A percentile compares a stretch with the other conserved stretches of the same genome.
Evolutionary conservation across 2,797 vertebrate species (phyloP).

Genomic region (Pristis pectinata): DNA sequence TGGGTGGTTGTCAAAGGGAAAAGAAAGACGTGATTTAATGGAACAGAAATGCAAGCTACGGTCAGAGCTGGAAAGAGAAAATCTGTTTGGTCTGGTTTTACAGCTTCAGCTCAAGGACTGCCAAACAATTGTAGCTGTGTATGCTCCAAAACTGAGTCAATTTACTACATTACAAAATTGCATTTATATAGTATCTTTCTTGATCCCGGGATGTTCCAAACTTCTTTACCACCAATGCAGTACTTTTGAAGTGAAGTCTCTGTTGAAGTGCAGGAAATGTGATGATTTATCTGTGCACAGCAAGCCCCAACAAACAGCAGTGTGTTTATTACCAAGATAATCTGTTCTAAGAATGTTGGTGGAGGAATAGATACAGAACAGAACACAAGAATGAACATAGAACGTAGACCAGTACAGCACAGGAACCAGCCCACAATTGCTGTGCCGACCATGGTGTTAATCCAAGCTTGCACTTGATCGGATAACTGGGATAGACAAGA

Average conservation of each 20-base stretch:
- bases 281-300: not conserved
- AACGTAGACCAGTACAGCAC: no score
- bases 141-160: not conserved
- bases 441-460: no score
- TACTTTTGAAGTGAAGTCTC: not conserved
- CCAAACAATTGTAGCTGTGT: not conserved
- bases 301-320: not conserved
- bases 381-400: not conserved
- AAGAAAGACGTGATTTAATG: not conserved
- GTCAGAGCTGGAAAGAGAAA: conserved; percentile 4
- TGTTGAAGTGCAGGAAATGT: not conserved
- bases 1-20: not conserved
- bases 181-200: not conserved
- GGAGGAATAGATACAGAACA: not conserved
- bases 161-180: not conserved
- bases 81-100: not conserved
- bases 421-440: no score
- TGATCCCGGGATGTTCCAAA: not conserved
- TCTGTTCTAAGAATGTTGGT: not conserved
- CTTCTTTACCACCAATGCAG: not conserved
- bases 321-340: not conserved
- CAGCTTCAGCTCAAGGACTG: not conserved
- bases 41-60: not conserved
- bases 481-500: no score
- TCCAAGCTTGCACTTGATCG: no score